Conservation (phyloP, 2,113 vertebrate species). For the Lagopus muta region DNA sequence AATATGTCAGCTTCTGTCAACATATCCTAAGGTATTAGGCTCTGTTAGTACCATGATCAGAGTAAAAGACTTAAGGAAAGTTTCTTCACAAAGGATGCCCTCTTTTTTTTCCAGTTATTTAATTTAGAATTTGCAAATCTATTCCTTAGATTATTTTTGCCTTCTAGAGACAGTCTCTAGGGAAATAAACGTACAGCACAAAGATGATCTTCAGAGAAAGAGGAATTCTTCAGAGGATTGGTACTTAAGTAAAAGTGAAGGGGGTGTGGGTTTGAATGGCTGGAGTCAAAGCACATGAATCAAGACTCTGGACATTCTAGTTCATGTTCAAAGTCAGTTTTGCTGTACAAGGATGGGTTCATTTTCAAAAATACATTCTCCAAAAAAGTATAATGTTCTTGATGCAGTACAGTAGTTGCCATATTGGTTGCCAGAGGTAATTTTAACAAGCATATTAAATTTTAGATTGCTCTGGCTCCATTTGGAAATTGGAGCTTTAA, state of each 20-base stretch:
- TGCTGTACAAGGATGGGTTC: not conserved
- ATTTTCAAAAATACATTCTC: not conserved
- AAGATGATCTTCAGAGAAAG: not conserved
- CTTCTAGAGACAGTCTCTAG: not conserved
- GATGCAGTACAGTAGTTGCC: not conserved
- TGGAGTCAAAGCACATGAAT: not conserved
- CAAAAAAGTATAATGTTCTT: not conserved
- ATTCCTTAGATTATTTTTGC: not conserved
- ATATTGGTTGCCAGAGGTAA: not conserved
- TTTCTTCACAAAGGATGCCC: not conserved
- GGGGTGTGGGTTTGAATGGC: not conserved
- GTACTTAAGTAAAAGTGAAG: not conserved
- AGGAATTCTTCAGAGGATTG: not conserved
- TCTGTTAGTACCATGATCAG: not conserved
- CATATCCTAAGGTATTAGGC: not conserved
- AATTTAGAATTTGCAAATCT: not conserved
- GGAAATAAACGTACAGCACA: not conserved
- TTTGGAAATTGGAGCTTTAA: not conserved
- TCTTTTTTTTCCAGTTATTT: not conserved
- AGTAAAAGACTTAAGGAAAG: not conserved
- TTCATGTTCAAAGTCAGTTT: not conserved
- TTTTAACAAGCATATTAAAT: conserved; percentile 3
- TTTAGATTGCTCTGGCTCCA: not conserved
- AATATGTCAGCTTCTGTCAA: not conserved
- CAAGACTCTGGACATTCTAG: not conserved